These are phyloP conservation scores for Gadus macrocephalus DNA, from an alignment of 2,113 vertebrate species.

Conservation along the genomic window DNA sequence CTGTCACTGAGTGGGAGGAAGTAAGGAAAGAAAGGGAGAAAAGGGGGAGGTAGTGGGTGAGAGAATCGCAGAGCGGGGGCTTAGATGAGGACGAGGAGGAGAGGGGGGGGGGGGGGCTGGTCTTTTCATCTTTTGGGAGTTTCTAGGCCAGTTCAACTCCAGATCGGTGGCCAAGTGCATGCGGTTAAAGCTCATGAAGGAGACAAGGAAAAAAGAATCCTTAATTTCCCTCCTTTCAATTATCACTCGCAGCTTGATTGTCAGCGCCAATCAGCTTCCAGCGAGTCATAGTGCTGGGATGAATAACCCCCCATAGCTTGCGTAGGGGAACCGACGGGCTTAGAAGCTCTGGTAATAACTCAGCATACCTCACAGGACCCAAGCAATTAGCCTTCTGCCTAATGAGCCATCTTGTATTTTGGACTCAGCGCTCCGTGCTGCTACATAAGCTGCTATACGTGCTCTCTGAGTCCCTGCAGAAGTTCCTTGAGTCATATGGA, in stretches of 20 bases:
- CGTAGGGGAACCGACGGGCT: conserved; percentile 7
- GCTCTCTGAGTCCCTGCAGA: too few species aligned
- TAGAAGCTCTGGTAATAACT: conserved; percentile 9
- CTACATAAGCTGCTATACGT: too few species aligned
- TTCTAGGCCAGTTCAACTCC: conserved; percentile 50
- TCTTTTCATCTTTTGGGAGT: conserved; percentile 45
- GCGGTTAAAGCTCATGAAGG: conserved; percentile 32
- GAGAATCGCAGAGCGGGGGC: conserved; percentile 40
- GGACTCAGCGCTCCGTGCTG: too few species aligned
- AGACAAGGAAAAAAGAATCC: conserved; percentile 13
- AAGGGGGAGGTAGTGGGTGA: not conserved
- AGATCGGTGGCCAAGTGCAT: conserved; percentile 33
- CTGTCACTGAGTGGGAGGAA: too few species aligned
- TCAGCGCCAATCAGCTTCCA: conserved; percentile 45
- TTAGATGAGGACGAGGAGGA: not conserved
- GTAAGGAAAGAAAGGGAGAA: too few species aligned
- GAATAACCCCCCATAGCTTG: conserved; percentile 26
- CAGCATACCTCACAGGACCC: not conserved
- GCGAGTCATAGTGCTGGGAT: conserved; percentile 25
- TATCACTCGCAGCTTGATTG: conserved; percentile 51
- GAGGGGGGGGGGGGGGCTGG: conserved; percentile 17
- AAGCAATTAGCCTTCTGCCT: not conserved
- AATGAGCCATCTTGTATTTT: not conserved
- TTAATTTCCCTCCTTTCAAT: conserved; percentile 44
- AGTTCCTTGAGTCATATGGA: not conserved